Base-by-base conservation (phyloP, 92 coral and sea anemone species). In the Nematostella vectensis region DNA sequence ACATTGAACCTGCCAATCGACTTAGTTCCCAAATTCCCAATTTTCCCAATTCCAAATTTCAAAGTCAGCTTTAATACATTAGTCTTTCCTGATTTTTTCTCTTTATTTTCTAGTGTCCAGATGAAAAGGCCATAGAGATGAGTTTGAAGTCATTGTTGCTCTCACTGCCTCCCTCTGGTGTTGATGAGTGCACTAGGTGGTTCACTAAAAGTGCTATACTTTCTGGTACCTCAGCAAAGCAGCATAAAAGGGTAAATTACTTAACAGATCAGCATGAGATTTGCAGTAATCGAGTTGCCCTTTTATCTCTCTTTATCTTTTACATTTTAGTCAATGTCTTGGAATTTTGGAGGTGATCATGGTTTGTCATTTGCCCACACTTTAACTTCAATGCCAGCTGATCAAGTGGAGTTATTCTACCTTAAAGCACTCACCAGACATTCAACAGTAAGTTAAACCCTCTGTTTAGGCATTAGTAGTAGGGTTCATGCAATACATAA, bases 171-270 rank as follows among this genome's bases (percentile, higher is more conserved):
- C 57, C 72, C 22, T 54, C 78, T 1, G 95, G 91, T 44, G 39
- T 81, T 39, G 94, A 88, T 58, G 68, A 72, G 1, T 89, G 97
- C 37, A 86, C 97, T 3, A 63, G 55, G 22, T 89, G 97, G 97
- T 89, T 89, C 54, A 85, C 95, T 6, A 61, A 79, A 51, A 81
- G 79, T 47, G 97, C 97, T 29, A 72, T 89, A 18, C 73, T 77
- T 29, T 82, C 91, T 10, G 97, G 95, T 25, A 76, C 58, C 29
- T 66, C 97, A 22, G 82, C 62, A 19, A 76, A 82, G 27, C 77
- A 81, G 31, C 77, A 74, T 40, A 82, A 79, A 52, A 77, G 88
- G 84, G 97, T 89, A 74, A 54, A 33, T 6, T 15, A 6, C 40
- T 33, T 15, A 33, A 33, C 40, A 33, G 15, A 15, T 15, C 40